These are phyloP conservation scores for Mesorhabditis sp. DNA, from an alignment of 2,888 invertebrate species.

Conservation along the genomic window DNA sequence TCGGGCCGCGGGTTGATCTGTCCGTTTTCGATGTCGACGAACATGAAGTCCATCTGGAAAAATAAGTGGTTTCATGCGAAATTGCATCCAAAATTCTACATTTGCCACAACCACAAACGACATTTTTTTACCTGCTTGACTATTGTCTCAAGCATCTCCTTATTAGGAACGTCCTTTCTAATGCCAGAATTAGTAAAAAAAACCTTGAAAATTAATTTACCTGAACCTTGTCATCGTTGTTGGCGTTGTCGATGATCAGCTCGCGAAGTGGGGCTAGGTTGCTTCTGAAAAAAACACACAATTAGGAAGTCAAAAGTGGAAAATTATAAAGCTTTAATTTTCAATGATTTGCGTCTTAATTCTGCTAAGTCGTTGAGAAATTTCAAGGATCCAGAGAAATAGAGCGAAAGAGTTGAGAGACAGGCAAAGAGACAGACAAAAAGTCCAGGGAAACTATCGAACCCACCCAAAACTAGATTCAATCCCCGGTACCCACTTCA, in stretches of 20 bases:
- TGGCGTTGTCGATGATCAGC: conserved; percentile 15
- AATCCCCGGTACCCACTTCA: too few species aligned
- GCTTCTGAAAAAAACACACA: conserved; percentile 9
- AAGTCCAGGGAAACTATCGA: too few species aligned
- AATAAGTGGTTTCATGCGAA: not conserved
- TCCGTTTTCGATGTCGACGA: conserved; percentile 24
- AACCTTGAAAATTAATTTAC: conserved; percentile 1
- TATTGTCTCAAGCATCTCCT: not conserved
- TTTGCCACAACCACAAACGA: not conserved
- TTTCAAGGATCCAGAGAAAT: too few species aligned
- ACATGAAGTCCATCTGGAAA: conserved; percentile 21
- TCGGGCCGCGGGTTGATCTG: conserved; percentile 19
- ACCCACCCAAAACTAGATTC: too few species aligned
- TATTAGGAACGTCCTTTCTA: not conserved
- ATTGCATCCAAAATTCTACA: not conserved
- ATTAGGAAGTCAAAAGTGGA: too few species aligned
- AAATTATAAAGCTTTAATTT: too few species aligned
- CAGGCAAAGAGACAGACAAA: too few species aligned
- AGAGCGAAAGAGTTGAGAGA: too few species aligned
- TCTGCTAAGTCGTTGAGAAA: too few species aligned
- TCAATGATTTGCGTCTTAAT: too few species aligned
- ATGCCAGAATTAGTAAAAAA: not conserved
- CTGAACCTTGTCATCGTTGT: conserved; percentile 13
- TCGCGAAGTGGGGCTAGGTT: conserved; percentile 16
- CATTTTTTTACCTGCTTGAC: not conserved